Base-by-base conservation (phyloP, 2,888 invertebrate species). In the Phania funesta region DNA sequence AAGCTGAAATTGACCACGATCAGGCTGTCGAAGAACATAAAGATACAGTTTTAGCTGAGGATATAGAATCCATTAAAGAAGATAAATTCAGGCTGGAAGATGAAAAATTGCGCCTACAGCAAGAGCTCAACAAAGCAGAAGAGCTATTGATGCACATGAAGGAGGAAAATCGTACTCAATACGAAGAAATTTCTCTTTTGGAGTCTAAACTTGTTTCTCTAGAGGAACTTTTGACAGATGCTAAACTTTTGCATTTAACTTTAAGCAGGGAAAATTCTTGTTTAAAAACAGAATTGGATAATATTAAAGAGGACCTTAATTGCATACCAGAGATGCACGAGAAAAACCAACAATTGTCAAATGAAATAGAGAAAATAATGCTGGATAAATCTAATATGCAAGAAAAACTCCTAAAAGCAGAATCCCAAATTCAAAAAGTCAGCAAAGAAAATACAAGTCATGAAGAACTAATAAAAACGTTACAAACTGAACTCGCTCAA, bases 381-480 rank as follows among this genome's bases (percentile, higher is more conserved):
- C 9, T 5, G 3, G 73, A 81, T 26, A 50, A 56, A 16, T 24
- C 54, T 8, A n/a, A 73, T 52, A 6, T 79, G 0, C 50, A 64
- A 44, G 48, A 65, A 0, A 80, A 84, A 38, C 32, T 82, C 0
- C 46, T 41, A 35, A 70, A 44, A 24, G 22, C 79, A 46, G 73
- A 85, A 76, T 13, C 56, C 5, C 54, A 84, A 71, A 79, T 80
- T 60, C 13, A 62, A 29, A 62, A 79, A 56, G 46, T 68, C 26
- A 24, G 41, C 16, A 65, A 58, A 44, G 29, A 77, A 78, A 48
- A 60, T 7, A 9, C 8, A 22, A 52, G 3, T 0, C 41, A 62
- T 71, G 54, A 77, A 29, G 54, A 64, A 60, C n/a, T 38, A 16
- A 54, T 74, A 20, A 8, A 67, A 48, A 60, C 67, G 2, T 41